Evolutionary conservation across 2,113 vertebrate genomes (phyloP), one percentile per base, ranked within the genome.

Genomic region (Agelaius phoeniceus): DNA sequence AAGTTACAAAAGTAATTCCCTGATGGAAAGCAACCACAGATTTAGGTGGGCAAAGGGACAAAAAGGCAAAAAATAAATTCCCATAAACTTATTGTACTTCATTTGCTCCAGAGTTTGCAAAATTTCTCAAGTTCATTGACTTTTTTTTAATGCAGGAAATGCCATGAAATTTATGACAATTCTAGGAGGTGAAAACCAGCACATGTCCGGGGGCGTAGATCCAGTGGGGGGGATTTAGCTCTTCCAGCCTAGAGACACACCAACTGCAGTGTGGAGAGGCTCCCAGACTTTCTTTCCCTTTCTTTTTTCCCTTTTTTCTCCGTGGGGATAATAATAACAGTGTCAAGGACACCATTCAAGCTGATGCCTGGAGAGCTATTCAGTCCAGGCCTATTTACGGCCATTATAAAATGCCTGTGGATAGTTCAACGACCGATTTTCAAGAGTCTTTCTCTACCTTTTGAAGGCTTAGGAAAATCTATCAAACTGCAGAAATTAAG

Each of bases 401-500:
- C 97, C 94, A 87, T 97, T 98, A 96, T 98, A 98, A 98, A 98
- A 98, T 97, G 97, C 96, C 97, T 93, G 97, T 97, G 97, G 97
- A 97, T 94, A 96, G 96, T 96, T 97, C 97, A 97, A 96, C 24
- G 44, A 96, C 94, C 96, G 97, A 96, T 97, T 98, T 98, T 98
- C 97, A 94, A 97, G 95, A 97, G 96, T 96, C 96, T 97, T 98
- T 98, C 98, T 97, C 97, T 97, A 93, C 98, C 96, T 96, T 98
- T 98, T 97, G 96, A 98, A 97, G 96, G 96, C 98, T 98, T 97
- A 96, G 97, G 87, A 93, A 97, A 98, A 98, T 98, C 98, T 97
- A 98, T 98, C 97, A 97, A 93, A 97, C 97, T 79, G 92, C 80
- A 98, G 98, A 98, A 98, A 98, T 98, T 96, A 98, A 98, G 98